phyloP scores from a whole-genome alignment of 2,888 invertebrate species.

The Chironomus riparius region DNA sequence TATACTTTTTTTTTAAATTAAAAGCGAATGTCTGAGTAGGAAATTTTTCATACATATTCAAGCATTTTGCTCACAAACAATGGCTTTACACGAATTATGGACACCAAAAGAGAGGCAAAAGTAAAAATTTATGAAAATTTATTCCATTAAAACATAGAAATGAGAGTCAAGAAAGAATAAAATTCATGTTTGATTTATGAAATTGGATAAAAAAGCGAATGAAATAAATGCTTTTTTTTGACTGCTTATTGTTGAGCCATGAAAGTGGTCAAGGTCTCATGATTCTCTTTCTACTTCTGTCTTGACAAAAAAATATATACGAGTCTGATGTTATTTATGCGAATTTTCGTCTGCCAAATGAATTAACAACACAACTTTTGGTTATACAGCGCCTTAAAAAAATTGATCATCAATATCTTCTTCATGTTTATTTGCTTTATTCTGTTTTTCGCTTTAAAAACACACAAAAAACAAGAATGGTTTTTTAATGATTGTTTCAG shows the following conservation, averaged over 20 bases:
- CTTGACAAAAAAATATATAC: not conserved
- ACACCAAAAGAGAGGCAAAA: not conserved
- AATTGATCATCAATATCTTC: not conserved
- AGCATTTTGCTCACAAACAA: constrained; percentile 5
- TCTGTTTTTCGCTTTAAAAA: not conserved
- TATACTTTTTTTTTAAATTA: too few relatives aligned
- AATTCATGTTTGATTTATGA: constrained; percentile 26
- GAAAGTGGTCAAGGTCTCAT: constrained; percentile 27
- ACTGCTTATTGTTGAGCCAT: constrained; percentile 7
- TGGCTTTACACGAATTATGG: constrained; percentile 13
- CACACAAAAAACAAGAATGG: not conserved
- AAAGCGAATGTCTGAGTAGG: not conserved
- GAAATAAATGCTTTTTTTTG: not conserved
- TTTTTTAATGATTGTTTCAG: constrained; percentile 3
- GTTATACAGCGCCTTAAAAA: too few relatives aligned
- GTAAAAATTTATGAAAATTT: constrained; percentile 26
- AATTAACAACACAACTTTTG: not conserved
- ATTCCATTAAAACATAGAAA: constrained; percentile 6
- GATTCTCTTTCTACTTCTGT: not conserved
- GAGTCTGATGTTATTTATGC: not conserved
- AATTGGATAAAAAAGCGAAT: constrained; percentile 9
- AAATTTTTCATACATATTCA: not conserved
- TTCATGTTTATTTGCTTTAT: not conserved
- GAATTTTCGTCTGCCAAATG: constrained; percentile 6
- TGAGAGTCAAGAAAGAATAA: not conserved